Evolutionary conservation across 1,140 invertebrate species (phyloP).

Genomic region (Leptoteleia sp.): DNA sequence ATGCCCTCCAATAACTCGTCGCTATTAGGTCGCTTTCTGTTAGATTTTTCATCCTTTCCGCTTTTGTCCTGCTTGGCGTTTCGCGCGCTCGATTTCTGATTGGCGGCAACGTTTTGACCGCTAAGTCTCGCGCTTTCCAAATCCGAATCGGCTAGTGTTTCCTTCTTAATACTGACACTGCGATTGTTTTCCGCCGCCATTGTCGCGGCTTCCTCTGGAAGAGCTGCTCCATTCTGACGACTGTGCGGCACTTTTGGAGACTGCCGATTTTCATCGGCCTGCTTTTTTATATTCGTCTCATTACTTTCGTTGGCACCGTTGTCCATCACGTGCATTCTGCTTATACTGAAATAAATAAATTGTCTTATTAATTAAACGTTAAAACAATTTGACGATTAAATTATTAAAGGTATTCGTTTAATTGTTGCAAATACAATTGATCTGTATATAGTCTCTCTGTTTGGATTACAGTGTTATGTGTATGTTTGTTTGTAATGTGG

Average conservation of each 20-base stretch:
- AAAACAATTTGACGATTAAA: too few species aligned
- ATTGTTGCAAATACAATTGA: too few species aligned
- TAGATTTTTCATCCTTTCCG: slow-evolving; percentile 36
- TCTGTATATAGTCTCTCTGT: too few species aligned
- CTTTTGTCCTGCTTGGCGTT: slow-evolving; percentile 57
- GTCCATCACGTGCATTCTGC: slow-evolving; percentile 80
- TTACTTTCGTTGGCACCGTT: slow-evolving; percentile 72
- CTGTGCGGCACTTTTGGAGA: slow-evolving; percentile 76
- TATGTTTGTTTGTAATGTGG: too few species aligned
- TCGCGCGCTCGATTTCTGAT: slow-evolving; percentile 20
- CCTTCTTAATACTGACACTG: slow-evolving; percentile 69
- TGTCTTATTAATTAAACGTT: too few species aligned
- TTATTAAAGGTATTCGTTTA: too few species aligned
- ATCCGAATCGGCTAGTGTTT: slow-evolving; percentile 56
- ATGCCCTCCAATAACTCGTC: slow-evolving; percentile 67
- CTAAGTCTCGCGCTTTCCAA: slow-evolving; percentile 17
- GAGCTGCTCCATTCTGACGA: slow-evolving; percentile 77
- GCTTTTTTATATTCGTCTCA: slow-evolving; percentile 69
- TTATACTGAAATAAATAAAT: slow-evolving; percentile 58
- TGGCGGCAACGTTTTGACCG: slow-evolving; percentile 39
- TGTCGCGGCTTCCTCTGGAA: slow-evolving; percentile 76
- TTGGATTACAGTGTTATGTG: too few species aligned
- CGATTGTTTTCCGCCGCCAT: slow-evolving; percentile 54
- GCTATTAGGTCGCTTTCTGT: slow-evolving; percentile 72
- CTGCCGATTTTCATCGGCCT: slow-evolving; percentile 70